Evolutionary conservation across 2,797 vertebrate species (phyloP), one percentile per base, ranked within the genome.

Genomic region (Paratrypauchen microcephalus): DNA sequence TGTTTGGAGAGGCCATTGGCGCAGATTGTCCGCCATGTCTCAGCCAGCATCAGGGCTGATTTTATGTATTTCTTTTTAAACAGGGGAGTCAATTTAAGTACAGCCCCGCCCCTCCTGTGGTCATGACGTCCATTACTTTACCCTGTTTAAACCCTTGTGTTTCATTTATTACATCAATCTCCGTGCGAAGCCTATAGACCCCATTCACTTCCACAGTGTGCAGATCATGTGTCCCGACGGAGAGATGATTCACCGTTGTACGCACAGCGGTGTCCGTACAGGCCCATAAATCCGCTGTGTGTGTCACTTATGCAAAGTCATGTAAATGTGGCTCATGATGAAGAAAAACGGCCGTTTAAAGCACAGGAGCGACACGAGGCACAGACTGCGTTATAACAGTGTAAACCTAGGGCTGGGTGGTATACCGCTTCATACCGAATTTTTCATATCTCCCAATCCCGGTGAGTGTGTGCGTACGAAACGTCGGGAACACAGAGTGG

Each of bases 231-330:
- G 79, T 88, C 86, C 85, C 87, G 23, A 78, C 57, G 86, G 89
- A 73, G 80, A 86, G 83, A 91, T 91, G 90, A 91, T 90, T 91
- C 89, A 89, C 87, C 88, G 80, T 91, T 89, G 90, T 91, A 86
- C 86, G 88, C 82, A 89, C 82, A 89, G 89, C 87, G 84, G 87
- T 81, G 85, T 19, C 87, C 85, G 90, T 90, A 91, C 88, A 87
- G 87, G 82, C 87, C 87, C 85, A 92, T 94, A 92, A 93, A 94
- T 94, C 91, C 89, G 5, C 85, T 74, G 8, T 15, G 23, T 24
- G 90, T 90, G 92, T 92, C 92, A 93, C 88, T 91, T 93, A 94
- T 92, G 92, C 90, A 93, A 93, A 93, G 89, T 86, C 85, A 92
- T 94, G 93, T 92, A 93, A 93, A 94, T 92, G 88, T 82, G 87